Percentiles rank a stretch among this genome's conserved stretches.
phyloP scores from a whole-genome alignment of 2,797 vertebrate genomes.

The Scolopax rusticola region DNA sequence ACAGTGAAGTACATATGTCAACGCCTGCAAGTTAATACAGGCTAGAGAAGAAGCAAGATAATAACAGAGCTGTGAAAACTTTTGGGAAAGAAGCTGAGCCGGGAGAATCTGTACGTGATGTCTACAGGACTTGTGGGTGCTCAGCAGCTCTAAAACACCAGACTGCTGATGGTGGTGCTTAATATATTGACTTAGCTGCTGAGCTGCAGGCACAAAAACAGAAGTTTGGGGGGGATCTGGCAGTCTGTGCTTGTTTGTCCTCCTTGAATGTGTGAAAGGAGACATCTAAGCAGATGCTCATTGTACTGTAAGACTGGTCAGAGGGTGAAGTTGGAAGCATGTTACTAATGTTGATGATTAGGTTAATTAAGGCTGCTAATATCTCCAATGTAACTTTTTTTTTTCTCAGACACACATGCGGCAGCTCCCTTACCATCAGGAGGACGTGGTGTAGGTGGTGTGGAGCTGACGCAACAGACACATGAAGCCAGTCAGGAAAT shows the following conservation, averaged over 20 bases:
- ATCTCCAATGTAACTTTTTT: background rate
- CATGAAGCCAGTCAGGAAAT: background rate
- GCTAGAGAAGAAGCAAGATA: background rate
- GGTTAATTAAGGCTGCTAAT: background rate
- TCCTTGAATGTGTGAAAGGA: background rate
- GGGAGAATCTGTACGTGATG: background rate
- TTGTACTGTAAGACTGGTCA: background rate
- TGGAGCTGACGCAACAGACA: background rate
- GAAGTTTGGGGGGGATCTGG: background rate
- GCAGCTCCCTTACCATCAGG: background rate
- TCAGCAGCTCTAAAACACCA: background rate
- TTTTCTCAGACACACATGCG: background rate
- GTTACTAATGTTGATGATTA: background rate
- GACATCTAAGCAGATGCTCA: background rate
- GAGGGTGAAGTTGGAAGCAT: background rate
- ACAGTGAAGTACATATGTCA: background rate
- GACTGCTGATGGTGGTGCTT: background rate
- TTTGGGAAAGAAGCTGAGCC: background rate
- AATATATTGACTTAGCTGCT: background rate
- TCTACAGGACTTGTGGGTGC: background rate
- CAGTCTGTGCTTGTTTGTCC: background rate
- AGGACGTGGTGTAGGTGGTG: rapidly evolving
- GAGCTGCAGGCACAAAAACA: background rate
- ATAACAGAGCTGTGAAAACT: conserved; percentile 1
- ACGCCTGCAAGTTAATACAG: background rate